These are phyloP conservation scores for Periparus ater DNA, from an alignment of 2,797 vertebrate genomes.

Conservation along the genomic window DNA sequence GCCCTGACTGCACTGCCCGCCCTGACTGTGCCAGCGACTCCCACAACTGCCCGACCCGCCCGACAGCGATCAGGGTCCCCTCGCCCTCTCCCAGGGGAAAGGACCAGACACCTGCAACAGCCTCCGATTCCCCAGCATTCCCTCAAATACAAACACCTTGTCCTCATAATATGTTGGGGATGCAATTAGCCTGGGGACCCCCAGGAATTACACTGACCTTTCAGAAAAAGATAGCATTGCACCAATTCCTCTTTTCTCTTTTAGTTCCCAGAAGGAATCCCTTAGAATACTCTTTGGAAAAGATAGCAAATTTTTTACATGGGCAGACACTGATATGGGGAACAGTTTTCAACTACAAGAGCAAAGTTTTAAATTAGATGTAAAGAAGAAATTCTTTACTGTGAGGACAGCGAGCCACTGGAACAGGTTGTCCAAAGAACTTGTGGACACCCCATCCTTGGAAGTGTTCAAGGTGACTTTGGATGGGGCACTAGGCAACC, in stretches of 20 bases:
- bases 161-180: not conserved
- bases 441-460: not conserved
- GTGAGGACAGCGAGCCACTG: not conserved
- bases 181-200: accelerated
- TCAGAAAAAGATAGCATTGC: not conserved
- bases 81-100: not conserved
- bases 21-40: not conserved
- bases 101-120: not conserved
- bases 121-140: not conserved
- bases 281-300: not conserved
- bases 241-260: not conserved
- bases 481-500: not conserved
- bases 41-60: accelerated
- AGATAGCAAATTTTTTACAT: not conserved
- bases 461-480: not conserved
- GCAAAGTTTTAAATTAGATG: not conserved
- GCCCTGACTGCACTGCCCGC: no score
- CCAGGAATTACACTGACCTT: not conserved
- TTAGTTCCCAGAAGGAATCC: not conserved
- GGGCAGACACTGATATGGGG: not conserved
- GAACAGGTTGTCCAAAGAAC: not conserved
- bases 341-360: not conserved
- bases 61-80: accelerated
- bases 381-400: not conserved
- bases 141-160: not conserved